These are phyloP conservation scores for Tetrapedia diversipes DNA, from an alignment of 2,888 invertebrate genomes.

Conservation along the genomic window DNA sequence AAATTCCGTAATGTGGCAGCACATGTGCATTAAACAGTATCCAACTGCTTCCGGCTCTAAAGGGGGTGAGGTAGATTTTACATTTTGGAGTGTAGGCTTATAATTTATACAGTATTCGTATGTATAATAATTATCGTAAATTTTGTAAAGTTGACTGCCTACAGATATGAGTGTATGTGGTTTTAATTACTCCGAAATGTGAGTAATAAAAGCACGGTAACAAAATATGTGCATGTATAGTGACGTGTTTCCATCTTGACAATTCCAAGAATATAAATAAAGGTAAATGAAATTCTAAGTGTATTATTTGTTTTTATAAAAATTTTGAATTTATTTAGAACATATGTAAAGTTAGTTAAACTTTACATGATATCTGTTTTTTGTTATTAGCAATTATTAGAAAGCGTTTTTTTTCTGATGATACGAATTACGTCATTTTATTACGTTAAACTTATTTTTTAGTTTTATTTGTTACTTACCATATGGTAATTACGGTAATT, in stretches of 20 bases:
- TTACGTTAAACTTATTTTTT: slow-evolving; percentile 40
- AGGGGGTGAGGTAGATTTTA: slow-evolving; percentile 51
- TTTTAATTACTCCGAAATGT: slow-evolving; percentile 7
- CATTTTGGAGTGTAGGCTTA: slow-evolving; percentile 24
- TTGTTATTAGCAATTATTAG: neutral
- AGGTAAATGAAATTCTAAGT: slow-evolving; percentile 61
- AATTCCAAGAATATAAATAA: slow-evolving; percentile 71
- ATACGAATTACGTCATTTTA: slow-evolving; percentile 58
- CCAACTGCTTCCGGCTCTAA: slow-evolving; percentile 61
- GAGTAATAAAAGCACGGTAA: slow-evolving; percentile 45
- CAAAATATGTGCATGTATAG: slow-evolving; percentile 75
- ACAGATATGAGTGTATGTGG: slow-evolving; percentile 23
- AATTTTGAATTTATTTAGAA: neutral
- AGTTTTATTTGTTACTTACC: slow-evolving; percentile 1
- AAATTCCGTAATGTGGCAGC: slow-evolving; percentile 30
- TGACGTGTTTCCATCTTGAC: slow-evolving; percentile 80
- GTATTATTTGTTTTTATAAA: neutral
- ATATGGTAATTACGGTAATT: neutral
- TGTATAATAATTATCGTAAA: slow-evolving; percentile 38
- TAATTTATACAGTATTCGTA: slow-evolving; percentile 25
- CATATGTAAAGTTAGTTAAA: neutral
- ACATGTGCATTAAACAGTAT: slow-evolving; percentile 13
- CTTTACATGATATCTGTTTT: neutral
- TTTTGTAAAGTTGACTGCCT: slow-evolving; percentile 32
- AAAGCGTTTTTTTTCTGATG: neutral